These are phyloP conservation scores for Drosophila kanapiae DNA, from an alignment of 1,140 invertebrate genomes.

Conservation along the genomic window DNA sequence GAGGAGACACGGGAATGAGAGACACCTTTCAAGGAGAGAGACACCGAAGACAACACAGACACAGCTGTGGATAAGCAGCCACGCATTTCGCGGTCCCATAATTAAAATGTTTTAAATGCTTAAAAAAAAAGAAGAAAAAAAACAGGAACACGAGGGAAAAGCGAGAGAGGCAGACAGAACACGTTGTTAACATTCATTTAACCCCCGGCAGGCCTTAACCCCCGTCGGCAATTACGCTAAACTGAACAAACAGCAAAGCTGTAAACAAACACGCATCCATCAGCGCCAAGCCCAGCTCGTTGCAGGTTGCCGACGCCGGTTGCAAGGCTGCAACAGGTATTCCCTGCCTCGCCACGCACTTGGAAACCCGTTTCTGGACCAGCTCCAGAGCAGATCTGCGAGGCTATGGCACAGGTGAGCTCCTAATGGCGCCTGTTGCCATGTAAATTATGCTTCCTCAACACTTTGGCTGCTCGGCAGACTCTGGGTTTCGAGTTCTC, in stretches of 20 bases:
- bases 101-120: slow-evolving; percentile 79
- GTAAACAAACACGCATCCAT: slow-evolving; percentile 84
- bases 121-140: slow-evolving; percentile 1
- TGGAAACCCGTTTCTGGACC: slow-evolving; percentile 56
- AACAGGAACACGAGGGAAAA: not conserved
- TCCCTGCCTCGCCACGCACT: slow-evolving; percentile 22
- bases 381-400: not conserved
- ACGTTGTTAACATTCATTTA: slow-evolving; percentile 83
- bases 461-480: slow-evolving; percentile 52
- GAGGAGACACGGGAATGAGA: not conserved
- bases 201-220: slow-evolving; percentile 38
- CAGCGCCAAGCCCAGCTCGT: slow-evolving; percentile 45
- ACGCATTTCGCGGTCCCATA: slow-evolving; percentile 71
- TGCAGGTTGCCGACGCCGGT: slow-evolving; percentile 15
- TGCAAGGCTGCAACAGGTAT: slow-evolving; percentile 64
- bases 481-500: not conserved
- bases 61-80: slow-evolving; percentile 44
- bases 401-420: slow-evolving; percentile 12
- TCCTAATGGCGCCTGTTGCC: slow-evolving; percentile 79
- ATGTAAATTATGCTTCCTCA: slow-evolving; percentile 84
- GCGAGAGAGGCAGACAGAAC: slow-evolving; percentile 45
- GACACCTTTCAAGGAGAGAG: slow-evolving; percentile 25
- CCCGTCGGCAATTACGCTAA: slow-evolving; percentile 76
- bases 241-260: slow-evolving; percentile 83
- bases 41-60: not conserved